phyloP scores from a whole-genome alignment of 2,113 vertebrate genomes.

The Galemys pyrenaicus region DNA sequence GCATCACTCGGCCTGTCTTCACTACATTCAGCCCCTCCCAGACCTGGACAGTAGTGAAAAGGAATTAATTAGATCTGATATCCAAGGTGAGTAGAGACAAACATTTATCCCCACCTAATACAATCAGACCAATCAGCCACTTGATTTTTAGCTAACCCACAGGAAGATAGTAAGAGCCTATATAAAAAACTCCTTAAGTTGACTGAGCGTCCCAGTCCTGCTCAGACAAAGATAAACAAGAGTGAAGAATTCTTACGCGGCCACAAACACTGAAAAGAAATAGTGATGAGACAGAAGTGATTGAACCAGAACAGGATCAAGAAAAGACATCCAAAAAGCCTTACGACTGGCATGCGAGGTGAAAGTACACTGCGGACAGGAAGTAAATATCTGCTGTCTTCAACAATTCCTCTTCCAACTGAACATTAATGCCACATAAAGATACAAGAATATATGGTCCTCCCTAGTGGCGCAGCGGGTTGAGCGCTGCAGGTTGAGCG shows the following conservation, averaged over 20 bases:
- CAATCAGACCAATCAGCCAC: not conserved
- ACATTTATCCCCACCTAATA: not conserved
- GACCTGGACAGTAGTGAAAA: slow-evolving; percentile 82
- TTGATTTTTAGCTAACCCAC: not conserved
- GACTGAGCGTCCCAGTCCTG: not conserved
- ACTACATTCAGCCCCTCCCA: slow-evolving; percentile 93
- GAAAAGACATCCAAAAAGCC: not conserved
- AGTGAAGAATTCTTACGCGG: not conserved
- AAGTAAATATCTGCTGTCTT: not conserved
- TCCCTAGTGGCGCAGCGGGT: no score
- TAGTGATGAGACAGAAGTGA: not conserved
- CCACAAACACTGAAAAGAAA: not conserved
- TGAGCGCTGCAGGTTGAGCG: no score
- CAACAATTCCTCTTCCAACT: not conserved
- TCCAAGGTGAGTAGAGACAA: not conserved
- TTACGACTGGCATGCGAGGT: not conserved
- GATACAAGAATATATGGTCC: not conserved
- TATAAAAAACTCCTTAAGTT: not conserved
- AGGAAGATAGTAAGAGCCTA: not conserved
- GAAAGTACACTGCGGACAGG: not conserved
- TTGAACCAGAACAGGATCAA: not conserved
- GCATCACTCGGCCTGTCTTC: slow-evolving; percentile 94
- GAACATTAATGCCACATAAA: not conserved
- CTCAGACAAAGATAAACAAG: not conserved
- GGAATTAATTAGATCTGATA: not conserved